These are phyloP conservation scores for Gasteruption jaculator DNA, from an alignment of 2,888 invertebrate genomes.

Conservation along the genomic window DNA sequence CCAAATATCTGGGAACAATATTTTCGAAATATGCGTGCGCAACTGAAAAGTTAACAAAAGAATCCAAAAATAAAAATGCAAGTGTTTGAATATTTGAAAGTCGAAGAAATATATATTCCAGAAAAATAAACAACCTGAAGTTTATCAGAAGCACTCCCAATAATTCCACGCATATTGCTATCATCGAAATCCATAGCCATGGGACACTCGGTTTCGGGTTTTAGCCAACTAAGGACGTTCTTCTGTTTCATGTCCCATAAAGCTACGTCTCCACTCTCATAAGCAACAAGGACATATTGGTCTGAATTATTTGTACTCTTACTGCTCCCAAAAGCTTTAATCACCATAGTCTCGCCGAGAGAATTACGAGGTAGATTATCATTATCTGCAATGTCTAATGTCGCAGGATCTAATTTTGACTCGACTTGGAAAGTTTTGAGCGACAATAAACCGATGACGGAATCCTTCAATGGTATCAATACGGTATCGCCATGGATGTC, in stretches of 20 bases:
- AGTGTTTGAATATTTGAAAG: conserved; percentile 2
- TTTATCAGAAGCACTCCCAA: conserved; percentile 62
- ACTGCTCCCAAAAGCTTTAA: conserved; percentile 54
- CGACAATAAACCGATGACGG: conserved; percentile 55
- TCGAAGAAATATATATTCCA: conserved; percentile 4
- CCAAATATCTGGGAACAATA: no score
- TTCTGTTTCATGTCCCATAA: conserved; percentile 68
- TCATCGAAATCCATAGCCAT: conserved; percentile 70
- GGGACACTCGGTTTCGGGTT: conserved; percentile 60
- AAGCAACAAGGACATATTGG: conserved; percentile 62
- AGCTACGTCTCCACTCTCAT: conserved; percentile 69
- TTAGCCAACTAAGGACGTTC: conserved; percentile 56
- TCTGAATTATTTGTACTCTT: conserved; percentile 47
- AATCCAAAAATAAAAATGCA: not conserved
- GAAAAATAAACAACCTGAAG: conserved; percentile 57
- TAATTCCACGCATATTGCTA: conserved; percentile 62
- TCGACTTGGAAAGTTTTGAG: conserved; percentile 49
- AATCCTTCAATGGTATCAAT: conserved; percentile 65
- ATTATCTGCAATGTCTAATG: conserved; percentile 23
- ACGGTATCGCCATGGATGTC: no score
- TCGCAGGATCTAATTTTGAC: conserved; percentile 32
- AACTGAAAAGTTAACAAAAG: no score
- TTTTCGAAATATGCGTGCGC: no score
- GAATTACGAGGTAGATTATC: no score
- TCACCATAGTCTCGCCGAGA: conserved; percentile 65